Evolutionary conservation across 2,888 invertebrate species (phyloP), one percentile per base, ranked within the genome.

Genomic region (Drosophila algonquin): DNA sequence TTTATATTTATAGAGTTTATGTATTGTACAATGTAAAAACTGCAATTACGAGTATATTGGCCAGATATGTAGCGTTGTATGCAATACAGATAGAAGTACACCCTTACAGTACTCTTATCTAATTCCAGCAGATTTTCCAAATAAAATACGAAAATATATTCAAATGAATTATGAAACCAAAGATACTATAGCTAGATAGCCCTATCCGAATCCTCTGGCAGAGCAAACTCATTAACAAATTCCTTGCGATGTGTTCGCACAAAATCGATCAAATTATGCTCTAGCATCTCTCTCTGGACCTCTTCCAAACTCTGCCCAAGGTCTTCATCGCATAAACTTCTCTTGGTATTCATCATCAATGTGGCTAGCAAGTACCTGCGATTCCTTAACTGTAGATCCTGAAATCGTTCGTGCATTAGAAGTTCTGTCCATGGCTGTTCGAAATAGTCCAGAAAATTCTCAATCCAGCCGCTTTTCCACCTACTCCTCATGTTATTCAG

Each of bases 361-460:
- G 72, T 27, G 14, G 53, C 57, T 8, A 75, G 60, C 3, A 72
- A 40, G 0, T 35, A 27, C 3, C 57, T 1, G n/a, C 56, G 72
- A 40, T 84, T 84, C 35, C 61, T 61, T 1, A 27, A 1, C n/a
- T 87, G 83, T 47, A 83, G 35, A 1, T 82, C 81, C 1, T 74
- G 56, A 40, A 90, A 91, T 0, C 85, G 60, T 16, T 89, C 89
- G 47, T 92, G 91, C 81, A 90, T 78, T 3, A 91, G 24, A 0
- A 87, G 76, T 44, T 90, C 87, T 0, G 89, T 88, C 85, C 86
- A 87, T 0, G 86, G 77, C 1, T 84, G 72, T 55, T 87, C 65
- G 6, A 91, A 90, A 56, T 76, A 91, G 1, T 69, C 71, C 2
- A 90, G 5, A 2, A 91, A 89, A 47, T 64, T 82, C 0, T 44